Base-by-base conservation (phyloP, 2,888 invertebrate genomes). In the Agelastica alni region DNA sequence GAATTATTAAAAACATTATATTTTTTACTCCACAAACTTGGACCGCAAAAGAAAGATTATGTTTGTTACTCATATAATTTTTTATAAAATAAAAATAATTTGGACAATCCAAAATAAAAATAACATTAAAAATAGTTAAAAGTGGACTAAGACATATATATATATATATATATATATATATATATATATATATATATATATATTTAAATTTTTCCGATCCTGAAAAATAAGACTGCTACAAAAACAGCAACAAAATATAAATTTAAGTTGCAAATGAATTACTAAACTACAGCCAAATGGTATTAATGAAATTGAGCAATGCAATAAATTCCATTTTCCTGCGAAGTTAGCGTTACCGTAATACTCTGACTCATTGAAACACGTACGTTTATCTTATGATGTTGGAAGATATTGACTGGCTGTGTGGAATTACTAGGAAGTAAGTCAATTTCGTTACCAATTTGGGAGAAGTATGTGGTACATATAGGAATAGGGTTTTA, bases 241-340 rank as follows among this genome's bases (percentile, higher is more conserved):
- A 3, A 20, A 12, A 20, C 18, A 39, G 10, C 36, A 18, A 12
- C 37, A 10, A 20, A 39, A 13, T 39, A 16, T 39, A 39, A 7
- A 26, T 26, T 63, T 65, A 65, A 58, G 61, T 57, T 60, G 56
- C 63, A 60, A 67, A 67, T 65, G 61, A 66, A 68, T 68, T 65
- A 65, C 58, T 63, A 26, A 61, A 61, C 59, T 63, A 64, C 67
- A 66, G 63, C 63, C 63, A 68, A 70, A 70, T 60, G 67, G 63
- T 65, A 68, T 69, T 69, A 69, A 67, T 66, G 62, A 66, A 70
- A 71, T 69, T 66, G 67, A 67, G 67, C 67, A 66, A 65, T 63
- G 65, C 66, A 47, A 69, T 71, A 67, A 70, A 69, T 68, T 67
- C 58, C 49, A 47, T 59, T 56, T 56, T 51, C 58, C 56, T 56